These are phyloP conservation scores for Drosophila basisetae DNA, from an alignment of 2,888 invertebrate species.

Conservation along the genomic window DNA sequence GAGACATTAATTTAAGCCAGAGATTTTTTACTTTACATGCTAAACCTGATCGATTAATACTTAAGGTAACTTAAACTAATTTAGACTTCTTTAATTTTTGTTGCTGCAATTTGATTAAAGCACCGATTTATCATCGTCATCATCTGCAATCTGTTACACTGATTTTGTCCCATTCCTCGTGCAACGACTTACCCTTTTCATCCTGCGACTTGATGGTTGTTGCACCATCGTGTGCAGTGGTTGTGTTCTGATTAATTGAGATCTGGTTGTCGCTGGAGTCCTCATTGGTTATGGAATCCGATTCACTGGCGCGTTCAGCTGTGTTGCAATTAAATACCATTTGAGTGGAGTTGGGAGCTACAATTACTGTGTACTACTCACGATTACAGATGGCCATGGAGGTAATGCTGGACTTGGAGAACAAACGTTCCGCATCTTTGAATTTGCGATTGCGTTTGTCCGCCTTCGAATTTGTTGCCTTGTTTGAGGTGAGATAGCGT, in stretches of 20 bases:
- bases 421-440: conserved; percentile 98
- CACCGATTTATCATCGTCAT: neutral
- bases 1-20: neutral
- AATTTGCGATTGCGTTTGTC: conserved; percentile 98
- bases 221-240: conserved; percentile 84
- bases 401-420: conserved; percentile 99
- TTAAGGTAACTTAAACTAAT: conserved; percentile 27
- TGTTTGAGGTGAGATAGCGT: conserved; percentile 96
- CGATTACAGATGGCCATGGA: conserved; percentile 95
- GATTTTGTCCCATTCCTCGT: neutral
- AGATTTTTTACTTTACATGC: neutral
- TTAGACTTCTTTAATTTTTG: neutral
- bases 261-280: conserved; percentile 90
- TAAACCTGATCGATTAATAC: conserved; percentile 20
- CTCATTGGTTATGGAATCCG: conserved; percentile 93
- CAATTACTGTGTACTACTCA: conserved; percentile 85
- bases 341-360: neutral
- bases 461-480: conserved; percentile 97
- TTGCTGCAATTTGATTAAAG: conserved; percentile 1
- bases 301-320: conserved; percentile 95
- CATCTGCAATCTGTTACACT: conserved; percentile 16
- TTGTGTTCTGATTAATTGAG: conserved; percentile 85
- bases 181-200: conserved; percentile 80
- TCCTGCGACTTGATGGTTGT: conserved; percentile 84
- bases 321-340: conserved; percentile 35